Evolutionary conservation across 2,113 vertebrate genomes (phyloP), one percentile per base, ranked within the genome.

Genomic region (Solenodon paradoxus): DNA sequence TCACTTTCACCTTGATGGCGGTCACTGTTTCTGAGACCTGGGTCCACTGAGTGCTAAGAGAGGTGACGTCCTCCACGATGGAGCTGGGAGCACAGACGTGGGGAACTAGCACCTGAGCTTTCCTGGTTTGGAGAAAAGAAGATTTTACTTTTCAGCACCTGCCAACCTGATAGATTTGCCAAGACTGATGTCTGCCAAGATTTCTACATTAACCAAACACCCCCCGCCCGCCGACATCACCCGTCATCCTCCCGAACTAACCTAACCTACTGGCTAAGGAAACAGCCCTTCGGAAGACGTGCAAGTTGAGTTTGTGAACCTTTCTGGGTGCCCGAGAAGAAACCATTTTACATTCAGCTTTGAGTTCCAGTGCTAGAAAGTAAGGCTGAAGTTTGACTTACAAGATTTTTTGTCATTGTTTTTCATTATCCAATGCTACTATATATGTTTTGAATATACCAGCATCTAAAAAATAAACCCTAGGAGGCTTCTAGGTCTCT

Each of bases 161-260:
- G 94, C 86, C 91, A 88, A 26, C 22, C 47, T 49, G 64, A 38
- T 13, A 42, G 30, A 59, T 49, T 87, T 85, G 93, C 94, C 96
- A 95, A 86, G 78, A 92, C 69, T 40, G 6, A 22, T 88, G 64
- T 49, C 42, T 91, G 95, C 95, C 95, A 88, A 91, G 72, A 93
- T 74, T 69, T 90, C n/a, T 13, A 57, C 94, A 32, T 78, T 90
- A 90, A 82, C 71, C 55, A 89, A 77, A 95, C 61, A 92, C 9
- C 32, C 45, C 49, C 32, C 9, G n/a, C 45, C 49, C 32, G 5
- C 74, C 51, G 42, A 68, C 9, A 1, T 17, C 42, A 22, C 9
- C 42, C 55, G 35, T 53, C 49, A n/a, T 79, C 69, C 20, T 87
- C 30, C 53, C 30, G 35, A 45, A 40, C 17, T n/a, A 47, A 35